These are phyloP conservation scores for Eublepharis macularius DNA, from an alignment of 2,113 vertebrate genomes.

Conservation along the genomic window DNA sequence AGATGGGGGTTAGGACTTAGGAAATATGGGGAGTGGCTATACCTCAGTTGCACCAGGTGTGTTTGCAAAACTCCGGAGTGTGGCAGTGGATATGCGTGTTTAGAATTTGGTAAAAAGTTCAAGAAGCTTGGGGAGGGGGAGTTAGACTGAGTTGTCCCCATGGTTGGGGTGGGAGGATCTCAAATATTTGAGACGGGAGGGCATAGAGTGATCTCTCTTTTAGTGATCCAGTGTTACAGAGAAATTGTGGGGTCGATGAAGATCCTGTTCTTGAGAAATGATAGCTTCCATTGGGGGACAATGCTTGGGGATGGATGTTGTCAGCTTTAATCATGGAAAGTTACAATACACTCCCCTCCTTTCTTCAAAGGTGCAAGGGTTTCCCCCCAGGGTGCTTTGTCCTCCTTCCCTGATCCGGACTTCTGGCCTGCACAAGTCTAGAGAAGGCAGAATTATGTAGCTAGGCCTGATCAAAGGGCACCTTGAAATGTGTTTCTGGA, in stretches of 20 bases:
- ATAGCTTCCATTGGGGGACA: neutral
- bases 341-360: no score
- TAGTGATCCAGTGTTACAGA: no score
- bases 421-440: neutral
- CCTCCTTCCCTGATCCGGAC: neutral
- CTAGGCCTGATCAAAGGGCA: constrained; percentile 49
- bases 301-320: neutral
- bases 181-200: no score
- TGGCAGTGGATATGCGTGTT: neutral
- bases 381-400: neutral
- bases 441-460: neutral
- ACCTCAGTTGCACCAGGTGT: no score
- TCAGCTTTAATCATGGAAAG: neutral
- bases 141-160: neutral
- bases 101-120: neutral
- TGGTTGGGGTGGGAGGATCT: neutral
- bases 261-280: neutral
- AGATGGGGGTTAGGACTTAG: no score
- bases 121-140: neutral
- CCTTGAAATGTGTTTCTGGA: constrained; percentile 40
- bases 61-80: neutral
- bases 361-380: neutral
- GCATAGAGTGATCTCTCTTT: no score
- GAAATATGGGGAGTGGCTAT: no score
- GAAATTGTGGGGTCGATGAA: neutral